A percentile compares a stretch with the other conserved stretches of the same genome.
These are phyloP conservation scores for Chromobotia macracanthus DNA, from an alignment of 2,797 vertebrate species.

Conservation along the genomic window DNA sequence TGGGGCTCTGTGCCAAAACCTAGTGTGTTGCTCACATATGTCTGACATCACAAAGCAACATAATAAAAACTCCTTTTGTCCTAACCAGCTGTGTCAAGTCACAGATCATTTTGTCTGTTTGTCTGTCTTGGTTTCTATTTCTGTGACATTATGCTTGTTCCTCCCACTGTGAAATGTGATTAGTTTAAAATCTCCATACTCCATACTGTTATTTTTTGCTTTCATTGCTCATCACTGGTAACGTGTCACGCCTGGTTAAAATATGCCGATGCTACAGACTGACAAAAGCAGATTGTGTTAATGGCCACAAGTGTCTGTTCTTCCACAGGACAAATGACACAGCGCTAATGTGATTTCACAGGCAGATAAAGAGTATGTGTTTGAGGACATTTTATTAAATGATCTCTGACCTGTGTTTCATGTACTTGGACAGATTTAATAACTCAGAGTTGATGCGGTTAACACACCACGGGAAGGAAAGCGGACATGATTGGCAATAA, in stretches of 20 bases:
- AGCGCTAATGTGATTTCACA: constrained; percentile 58
- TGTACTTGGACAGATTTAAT: constrained; percentile 71
- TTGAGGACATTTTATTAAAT: constrained; percentile 61
- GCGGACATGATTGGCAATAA: constrained; percentile 62
- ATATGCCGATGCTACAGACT: constrained; percentile 16
- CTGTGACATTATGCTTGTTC: neutral
- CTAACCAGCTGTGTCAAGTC: no score
- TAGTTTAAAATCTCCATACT: neutral
- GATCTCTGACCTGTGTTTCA: constrained; percentile 56
- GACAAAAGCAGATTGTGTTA: constrained; percentile 22
- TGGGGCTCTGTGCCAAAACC: no score
- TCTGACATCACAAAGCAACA: no score
- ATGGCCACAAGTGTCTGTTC: constrained; percentile 22
- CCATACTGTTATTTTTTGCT: neutral
- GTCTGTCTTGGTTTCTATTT: no score
- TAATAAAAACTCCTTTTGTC: no score
- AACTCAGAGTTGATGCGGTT: constrained; percentile 67
- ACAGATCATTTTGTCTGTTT: no score
- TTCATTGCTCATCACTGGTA: neutral
- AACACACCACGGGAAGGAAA: constrained; percentile 61
- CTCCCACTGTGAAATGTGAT: neutral
- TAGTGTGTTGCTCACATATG: no score
- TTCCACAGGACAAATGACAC: constrained; percentile 43
- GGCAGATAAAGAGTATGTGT: constrained; percentile 54
- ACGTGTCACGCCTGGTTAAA: constrained; percentile 2